Conservation (phyloP, 1,140 invertebrate genomes). For the Notospermus geniculatus region DNA sequence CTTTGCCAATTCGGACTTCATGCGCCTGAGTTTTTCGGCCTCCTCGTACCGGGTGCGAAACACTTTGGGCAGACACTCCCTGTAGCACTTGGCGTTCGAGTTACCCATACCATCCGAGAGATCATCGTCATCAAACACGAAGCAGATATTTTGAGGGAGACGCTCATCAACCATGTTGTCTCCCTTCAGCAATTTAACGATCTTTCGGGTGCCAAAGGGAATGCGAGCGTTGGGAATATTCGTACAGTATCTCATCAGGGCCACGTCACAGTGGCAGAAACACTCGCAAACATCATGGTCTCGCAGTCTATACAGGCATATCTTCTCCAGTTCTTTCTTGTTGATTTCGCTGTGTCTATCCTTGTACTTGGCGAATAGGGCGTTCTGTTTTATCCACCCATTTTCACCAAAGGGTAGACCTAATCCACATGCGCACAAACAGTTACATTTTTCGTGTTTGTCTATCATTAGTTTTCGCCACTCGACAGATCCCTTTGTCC, state of each 20-base stretch:
- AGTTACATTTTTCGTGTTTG: conserved; percentile 11
- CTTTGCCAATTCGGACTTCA: conserved; percentile 1
- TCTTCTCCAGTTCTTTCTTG: conserved; percentile 3
- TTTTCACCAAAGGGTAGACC: conserved; percentile 6
- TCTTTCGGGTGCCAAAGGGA: background rate
- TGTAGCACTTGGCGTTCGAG: conserved; percentile 3
- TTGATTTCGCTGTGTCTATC: background rate
- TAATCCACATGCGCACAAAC: conserved; percentile 8
- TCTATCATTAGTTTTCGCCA: conserved; percentile 4
- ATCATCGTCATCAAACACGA: conserved; percentile 7
- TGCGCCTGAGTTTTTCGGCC: background rate
- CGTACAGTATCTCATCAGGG: background rate
- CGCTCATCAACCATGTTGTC: conserved; percentile 2
- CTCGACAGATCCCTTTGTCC: conserved; percentile 1
- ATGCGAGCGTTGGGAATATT: background rate
- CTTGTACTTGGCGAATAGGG: background rate
- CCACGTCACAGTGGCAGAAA: conserved; percentile 8
- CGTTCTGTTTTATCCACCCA: conserved; percentile 3
- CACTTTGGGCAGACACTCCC: background rate
- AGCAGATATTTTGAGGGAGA: background rate
- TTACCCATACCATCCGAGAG: background rate
- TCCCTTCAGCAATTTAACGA: conserved; percentile 1
- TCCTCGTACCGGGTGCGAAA: conserved; percentile 4
- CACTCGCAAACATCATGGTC: conserved; percentile 9
- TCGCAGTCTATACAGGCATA: background rate